Base-by-base conservation (phyloP, 2,888 invertebrate species). In the Alitta virens region DNA sequence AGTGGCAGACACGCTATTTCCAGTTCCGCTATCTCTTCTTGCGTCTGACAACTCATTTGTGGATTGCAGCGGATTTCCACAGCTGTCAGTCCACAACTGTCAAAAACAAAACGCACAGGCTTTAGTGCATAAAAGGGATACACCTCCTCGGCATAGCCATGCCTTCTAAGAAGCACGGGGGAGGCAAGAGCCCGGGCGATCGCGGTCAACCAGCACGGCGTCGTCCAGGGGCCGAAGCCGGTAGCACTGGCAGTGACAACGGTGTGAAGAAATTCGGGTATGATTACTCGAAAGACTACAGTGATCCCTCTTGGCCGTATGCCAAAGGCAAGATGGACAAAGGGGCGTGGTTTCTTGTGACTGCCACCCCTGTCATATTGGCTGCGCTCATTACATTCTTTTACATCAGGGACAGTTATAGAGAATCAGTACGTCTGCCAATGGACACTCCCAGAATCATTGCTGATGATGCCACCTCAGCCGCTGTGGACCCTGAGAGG, bases 171-270 rank as follows among this genome's bases (percentile, higher is more conserved):
- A 7, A 21, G 3, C 60, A 60, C 5, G 54, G 33, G 14, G 25
- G 3, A 71, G 73, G 14, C 65, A 72, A 27, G 70, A 72, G 70
- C 64, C 70, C 55, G 54, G 69, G 24, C 64, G 40, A 54, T 16
- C 26, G 43, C 50, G 16, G 49, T 16, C 42, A 27, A 21, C 27
- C 16, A 18, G 38, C 54, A 42, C 55, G 61, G 50, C 27, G 42
- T 14, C 38, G 38, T 21, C 40, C 16, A 62, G 52, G 40, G 21
- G 5, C 38, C 18, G 54, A 33, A 2, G 33, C 33, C 16, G 50
- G 27, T 3, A 24, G 40, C 26, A 33, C 38, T 2, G 9, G 12
- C 9, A 40, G 52, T 25, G 42, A 23, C 25, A 42, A 26, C 18
- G 25, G 53, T 16, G 25, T 23, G 40, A 25, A 43, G 16, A 64